Base-by-base conservation (phyloP, 2,797 vertebrate genomes). In the Corythornis leucogaster region DNA sequence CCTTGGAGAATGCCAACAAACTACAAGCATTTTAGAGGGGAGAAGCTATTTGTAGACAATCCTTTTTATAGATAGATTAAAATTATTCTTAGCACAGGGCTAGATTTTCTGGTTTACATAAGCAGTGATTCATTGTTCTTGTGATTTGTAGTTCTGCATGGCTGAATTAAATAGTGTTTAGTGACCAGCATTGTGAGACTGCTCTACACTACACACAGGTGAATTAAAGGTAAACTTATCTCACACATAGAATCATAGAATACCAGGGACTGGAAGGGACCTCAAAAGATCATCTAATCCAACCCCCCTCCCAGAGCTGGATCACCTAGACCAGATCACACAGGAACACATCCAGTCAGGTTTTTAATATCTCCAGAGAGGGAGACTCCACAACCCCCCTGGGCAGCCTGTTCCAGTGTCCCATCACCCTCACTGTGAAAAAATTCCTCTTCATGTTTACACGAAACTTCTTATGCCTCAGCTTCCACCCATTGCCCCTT, bases 101-200 rank as follows among this genome's bases (percentile, higher is more conserved):
- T 84, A 48, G 42, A 76, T 84, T 90, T 80, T 84, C 77, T 79
- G 85, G 33, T 94, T 94, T 91, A 91, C 16, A 81, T 84, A 92
- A 96, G 85, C 1, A 28, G 26, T 89, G 84, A 95, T 83, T 94
- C 91, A 93, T 73, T 94, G 88, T 86, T 90, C 78, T 73, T 93
- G 46, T 88, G 77, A 86, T 88, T 63, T 88, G 35, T 69, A 42
- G 88, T 42, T 87, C 77, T 84, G 46, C 42, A 26, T 1, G 4
- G 46, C 28, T 92, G 54, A 87, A 71, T 69, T 73, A 90, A 85
- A 21, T 48, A 31, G 17, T 57, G 15, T 58, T 87, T 83, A 71
- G 46, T 12, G 2, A 17, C 11, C n/a, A 89, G n/a, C 63, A 54
- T 76, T 86, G 21, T 91, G 79, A 91, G 95, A 90, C 38, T 85